A percentile compares a stretch with the other conserved stretches of the same genome.
Conservation (phyloP, 2,113 vertebrate genomes). For the Eulacestoma nigropectus region DNA sequence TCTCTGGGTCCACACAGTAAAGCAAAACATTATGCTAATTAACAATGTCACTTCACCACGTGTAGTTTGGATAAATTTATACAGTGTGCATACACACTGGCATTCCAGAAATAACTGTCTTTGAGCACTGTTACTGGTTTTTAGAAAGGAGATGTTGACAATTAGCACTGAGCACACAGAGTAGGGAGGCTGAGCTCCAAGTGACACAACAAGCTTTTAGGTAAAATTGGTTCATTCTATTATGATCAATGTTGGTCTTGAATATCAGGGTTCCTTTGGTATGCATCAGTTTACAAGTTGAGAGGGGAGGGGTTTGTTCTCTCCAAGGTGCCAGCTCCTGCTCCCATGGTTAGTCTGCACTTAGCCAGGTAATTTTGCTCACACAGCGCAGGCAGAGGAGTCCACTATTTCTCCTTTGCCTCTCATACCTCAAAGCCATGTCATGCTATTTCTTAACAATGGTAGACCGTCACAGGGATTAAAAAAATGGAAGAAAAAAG, state of each 20-base stretch:
- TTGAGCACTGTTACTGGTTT: background rate
- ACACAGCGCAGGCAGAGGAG: background rate
- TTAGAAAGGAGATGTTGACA: background rate
- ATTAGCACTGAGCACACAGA: rapidly evolving
- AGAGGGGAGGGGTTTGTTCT: background rate
- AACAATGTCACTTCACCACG: background rate
- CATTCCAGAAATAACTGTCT: background rate
- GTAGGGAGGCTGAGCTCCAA: background rate
- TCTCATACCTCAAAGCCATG: background rate
- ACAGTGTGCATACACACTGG: background rate
- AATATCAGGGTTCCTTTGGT: background rate
- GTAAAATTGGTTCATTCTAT: background rate
- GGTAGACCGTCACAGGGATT: background rate
- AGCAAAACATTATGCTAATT: background rate
- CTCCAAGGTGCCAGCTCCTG: background rate
- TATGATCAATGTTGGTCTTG: rapidly evolving
- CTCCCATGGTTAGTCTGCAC: background rate
- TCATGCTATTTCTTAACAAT: background rate
- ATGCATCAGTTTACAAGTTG: background rate
- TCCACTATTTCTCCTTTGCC: background rate
- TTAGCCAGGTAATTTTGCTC: background rate
- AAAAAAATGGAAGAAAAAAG: background rate
- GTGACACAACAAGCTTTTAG: background rate
- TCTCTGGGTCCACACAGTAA: background rate
- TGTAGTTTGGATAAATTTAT: background rate